Evolutionary conservation across 2,888 invertebrate genomes (phyloP).

Genomic region (Drosophila subsilvestris): DNA sequence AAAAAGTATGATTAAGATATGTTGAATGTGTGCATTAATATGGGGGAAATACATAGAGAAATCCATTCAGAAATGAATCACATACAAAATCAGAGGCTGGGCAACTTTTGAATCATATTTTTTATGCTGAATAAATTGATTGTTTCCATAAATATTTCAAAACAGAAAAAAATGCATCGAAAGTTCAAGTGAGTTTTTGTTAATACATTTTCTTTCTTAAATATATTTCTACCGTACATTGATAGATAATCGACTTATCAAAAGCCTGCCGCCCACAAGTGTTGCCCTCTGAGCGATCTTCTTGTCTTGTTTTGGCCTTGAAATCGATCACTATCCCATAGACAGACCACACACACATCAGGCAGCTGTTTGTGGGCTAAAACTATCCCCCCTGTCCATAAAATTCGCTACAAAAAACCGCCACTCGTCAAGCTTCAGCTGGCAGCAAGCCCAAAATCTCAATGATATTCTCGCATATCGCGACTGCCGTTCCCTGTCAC

Average conservation of each 20-base stretch:
- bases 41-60: not conserved
- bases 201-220: too few relatives aligned
- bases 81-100: not conserved
- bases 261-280: too few relatives aligned
- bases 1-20: not conserved
- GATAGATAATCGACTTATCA: too few relatives aligned
- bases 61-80: constrained; percentile 1
- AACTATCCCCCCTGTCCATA: not conserved
- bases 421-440: constrained; percentile 29
- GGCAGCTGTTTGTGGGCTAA: not conserved
- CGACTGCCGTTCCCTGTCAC: not conserved
- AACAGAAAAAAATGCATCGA: too few relatives aligned
- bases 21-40: not conserved
- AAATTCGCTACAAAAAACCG: constrained; percentile 10
- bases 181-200: too few relatives aligned
- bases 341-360: not conserved
- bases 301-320: constrained; percentile 42
- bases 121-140: not conserved
- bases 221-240: too few relatives aligned
- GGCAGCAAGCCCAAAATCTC: constrained; percentile 21
- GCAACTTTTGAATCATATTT: not conserved
- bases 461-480: not conserved
- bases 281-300: not conserved
- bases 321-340: constrained; percentile 32
- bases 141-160: not conserved